Conservation (phyloP, 2,797 vertebrate species). For the Sebastiscus albofasciatus region DNA sequence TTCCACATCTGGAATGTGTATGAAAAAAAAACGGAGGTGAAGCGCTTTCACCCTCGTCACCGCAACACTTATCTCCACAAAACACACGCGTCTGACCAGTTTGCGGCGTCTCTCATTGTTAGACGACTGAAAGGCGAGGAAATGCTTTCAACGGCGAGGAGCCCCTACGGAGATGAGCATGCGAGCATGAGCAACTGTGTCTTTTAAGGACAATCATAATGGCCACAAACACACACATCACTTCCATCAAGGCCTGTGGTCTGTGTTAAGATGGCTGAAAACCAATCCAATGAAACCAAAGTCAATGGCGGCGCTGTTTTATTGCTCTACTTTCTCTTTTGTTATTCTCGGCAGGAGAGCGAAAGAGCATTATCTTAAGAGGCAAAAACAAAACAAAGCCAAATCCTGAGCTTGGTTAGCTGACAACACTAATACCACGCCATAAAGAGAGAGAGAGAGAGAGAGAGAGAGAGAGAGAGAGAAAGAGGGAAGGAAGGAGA, state of each 20-base stretch:
- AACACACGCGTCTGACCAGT: slow-evolving; percentile 37
- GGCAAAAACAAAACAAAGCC: slow-evolving; percentile 68
- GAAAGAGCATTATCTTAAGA: slow-evolving; percentile 70
- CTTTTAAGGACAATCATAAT: slow-evolving; percentile 27
- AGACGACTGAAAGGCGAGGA: background rate
- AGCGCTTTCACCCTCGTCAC: slow-evolving; percentile 14
- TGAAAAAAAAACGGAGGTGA: slow-evolving; percentile 25
- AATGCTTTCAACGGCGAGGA: slow-evolving; percentile 10
- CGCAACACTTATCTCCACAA: slow-evolving; percentile 41
- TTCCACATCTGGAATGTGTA: slow-evolving; percentile 58
- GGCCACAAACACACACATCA: slow-evolving; percentile 19
- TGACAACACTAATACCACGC: slow-evolving; percentile 70
- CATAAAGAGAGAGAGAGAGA: slow-evolving; percentile 49
- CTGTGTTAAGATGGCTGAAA: slow-evolving; percentile 64
- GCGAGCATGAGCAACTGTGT: background rate
- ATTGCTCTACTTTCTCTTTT: slow-evolving; percentile 66
- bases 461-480: slow-evolving; percentile 1
- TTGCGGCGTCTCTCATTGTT: background rate
- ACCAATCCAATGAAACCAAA: slow-evolving; percentile 68
- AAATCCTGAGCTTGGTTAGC: slow-evolving; percentile 71
- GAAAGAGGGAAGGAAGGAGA: background rate
- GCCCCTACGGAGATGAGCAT: slow-evolving; percentile 10
- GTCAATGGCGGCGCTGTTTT: slow-evolving; percentile 57
- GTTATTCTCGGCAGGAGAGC: slow-evolving; percentile 63
- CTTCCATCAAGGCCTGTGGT: slow-evolving; percentile 60